Conservation (phyloP, 2,113 vertebrate genomes). For the Aspiorhynchus laticeps region DNA sequence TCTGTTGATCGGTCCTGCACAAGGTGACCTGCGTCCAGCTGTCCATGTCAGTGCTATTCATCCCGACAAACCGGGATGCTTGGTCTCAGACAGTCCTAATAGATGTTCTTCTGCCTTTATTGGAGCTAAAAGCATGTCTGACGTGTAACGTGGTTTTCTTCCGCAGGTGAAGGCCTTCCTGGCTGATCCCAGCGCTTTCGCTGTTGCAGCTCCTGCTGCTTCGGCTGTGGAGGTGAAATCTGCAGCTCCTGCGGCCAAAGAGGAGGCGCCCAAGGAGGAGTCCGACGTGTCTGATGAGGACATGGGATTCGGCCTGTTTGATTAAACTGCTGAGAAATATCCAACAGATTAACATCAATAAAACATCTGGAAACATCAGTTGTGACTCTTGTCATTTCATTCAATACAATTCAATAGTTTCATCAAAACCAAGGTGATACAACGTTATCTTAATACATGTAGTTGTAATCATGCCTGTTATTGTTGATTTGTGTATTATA, state of each 20-base stretch:
- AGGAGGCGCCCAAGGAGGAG: slow-evolving; percentile 85
- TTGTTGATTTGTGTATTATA: no score
- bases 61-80: slow-evolving; percentile 15
- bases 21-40: slow-evolving; percentile 42
- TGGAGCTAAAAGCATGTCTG: neutral
- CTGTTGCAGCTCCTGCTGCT: slow-evolving; percentile 75
- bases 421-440: no score
- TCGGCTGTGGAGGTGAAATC: slow-evolving; percentile 71
- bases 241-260: slow-evolving; percentile 79
- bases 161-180: slow-evolving; percentile 89
- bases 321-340: slow-evolving; percentile 69
- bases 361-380: slow-evolving; percentile 26
- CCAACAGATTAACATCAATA: slow-evolving; percentile 42
- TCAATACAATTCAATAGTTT: no score
- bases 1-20: slow-evolving; percentile 55
- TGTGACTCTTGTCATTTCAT: neutral
- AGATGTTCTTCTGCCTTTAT: neutral
- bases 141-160: neutral
- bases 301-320: slow-evolving; percentile 96
- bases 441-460: no score
- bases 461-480: no score
- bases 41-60: neutral
- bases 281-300: slow-evolving; percentile 94
- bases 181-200: slow-evolving; percentile 93
- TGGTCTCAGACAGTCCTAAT: slow-evolving; percentile 38